phyloP scores from a whole-genome alignment of 2,888 invertebrate species.

The Pachycephus smyrnensis region DNA sequence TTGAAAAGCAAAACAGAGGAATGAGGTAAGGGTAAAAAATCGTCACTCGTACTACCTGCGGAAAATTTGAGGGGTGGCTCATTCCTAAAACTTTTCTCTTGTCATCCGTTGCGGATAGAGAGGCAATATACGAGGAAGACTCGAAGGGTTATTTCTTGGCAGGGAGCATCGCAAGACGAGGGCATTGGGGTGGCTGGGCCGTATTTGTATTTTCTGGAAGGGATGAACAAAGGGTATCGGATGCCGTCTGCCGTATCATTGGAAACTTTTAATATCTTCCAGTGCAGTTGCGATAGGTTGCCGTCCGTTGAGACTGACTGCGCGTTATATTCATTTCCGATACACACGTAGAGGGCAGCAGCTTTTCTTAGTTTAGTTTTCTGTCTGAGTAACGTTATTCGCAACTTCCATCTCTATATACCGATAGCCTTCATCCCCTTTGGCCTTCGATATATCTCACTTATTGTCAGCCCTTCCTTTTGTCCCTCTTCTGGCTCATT shows the following conservation, averaged over 20 bases:
- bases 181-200: background rate
- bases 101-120: background rate
- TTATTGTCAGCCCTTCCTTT: background rate
- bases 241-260: background rate
- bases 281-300: constrained; percentile 42
- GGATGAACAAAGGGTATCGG: background rate
- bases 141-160: background rate
- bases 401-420: background rate
- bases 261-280: constrained; percentile 54
- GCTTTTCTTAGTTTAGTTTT: background rate
- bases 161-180: background rate
- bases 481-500: background rate
- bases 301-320: constrained; percentile 44
- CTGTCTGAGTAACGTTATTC: background rate
- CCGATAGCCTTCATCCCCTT: background rate
- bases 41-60: background rate
- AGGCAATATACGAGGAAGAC: background rate
- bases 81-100: background rate
- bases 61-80: background rate
- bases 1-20: constrained; percentile 6
- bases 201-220: background rate
- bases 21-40: background rate
- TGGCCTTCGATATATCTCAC: background rate
- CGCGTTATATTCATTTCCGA: constrained; percentile 31
- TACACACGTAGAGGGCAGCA: background rate